phyloP scores from a whole-genome alignment of 2,797 vertebrate genomes.

The Oryzias sinensis region DNA sequence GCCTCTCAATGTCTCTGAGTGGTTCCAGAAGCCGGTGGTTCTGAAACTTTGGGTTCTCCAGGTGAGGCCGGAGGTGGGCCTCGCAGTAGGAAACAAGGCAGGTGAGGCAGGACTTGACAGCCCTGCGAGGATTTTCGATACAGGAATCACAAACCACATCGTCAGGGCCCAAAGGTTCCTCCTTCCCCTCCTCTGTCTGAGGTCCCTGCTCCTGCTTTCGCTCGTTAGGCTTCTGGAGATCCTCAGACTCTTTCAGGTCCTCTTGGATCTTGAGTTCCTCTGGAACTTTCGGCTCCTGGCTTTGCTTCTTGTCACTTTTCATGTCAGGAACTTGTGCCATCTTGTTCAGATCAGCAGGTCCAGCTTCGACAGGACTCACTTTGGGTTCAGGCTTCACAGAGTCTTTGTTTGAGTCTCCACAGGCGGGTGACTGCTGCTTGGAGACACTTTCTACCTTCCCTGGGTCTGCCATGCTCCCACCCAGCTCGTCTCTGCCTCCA shows the following conservation, averaged over 20 bases:
- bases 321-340: slow-evolving; percentile 2
- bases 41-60: slow-evolving; percentile 80
- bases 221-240: slow-evolving; percentile 26
- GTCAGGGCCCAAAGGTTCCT: slow-evolving; percentile 55
- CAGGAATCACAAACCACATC: slow-evolving; percentile 80
- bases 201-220: slow-evolving; percentile 12
- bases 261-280: slow-evolving; percentile 48
- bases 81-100: slow-evolving; percentile 82
- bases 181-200: slow-evolving; percentile 18
- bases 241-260: slow-evolving; percentile 45
- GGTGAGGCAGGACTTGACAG: slow-evolving; percentile 81
- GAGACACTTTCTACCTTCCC: slow-evolving; percentile 9
- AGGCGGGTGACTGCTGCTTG: slow-evolving; percentile 3
- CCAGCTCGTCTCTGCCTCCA: not conserved
- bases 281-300: slow-evolving; percentile 9
- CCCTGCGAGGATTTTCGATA: slow-evolving; percentile 71
- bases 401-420: slow-evolving; percentile 15
- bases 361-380: too few relatives aligned
- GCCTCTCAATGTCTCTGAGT: slow-evolving; percentile 77
- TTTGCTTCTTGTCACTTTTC: slow-evolving; percentile 13
- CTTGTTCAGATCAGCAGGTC: slow-evolving; percentile 24
- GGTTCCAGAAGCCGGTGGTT: slow-evolving; percentile 76
- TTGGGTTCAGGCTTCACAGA: slow-evolving; percentile 16
- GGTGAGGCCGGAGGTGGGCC: slow-evolving; percentile 78
- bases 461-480: slow-evolving; percentile 46